Evolutionary conservation across 2,113 vertebrate species (phyloP).

Genomic region (Heterotilapia buettikoferi): DNA sequence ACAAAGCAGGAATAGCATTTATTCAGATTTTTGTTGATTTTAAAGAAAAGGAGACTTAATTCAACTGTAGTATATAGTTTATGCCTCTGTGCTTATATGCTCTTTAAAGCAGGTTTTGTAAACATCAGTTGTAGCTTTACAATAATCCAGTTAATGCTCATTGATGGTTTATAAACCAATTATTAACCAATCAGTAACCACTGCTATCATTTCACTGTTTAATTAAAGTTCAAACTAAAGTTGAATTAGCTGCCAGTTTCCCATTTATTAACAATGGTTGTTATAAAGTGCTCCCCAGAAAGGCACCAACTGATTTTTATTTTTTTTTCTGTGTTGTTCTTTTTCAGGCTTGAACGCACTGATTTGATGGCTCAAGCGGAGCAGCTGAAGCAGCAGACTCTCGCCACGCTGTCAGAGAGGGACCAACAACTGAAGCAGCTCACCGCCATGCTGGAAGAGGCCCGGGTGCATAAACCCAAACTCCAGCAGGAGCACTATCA

Average conservation of each 20-base stretch:
- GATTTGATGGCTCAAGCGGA: slow-evolving; percentile 78
- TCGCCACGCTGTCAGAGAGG: slow-evolving; percentile 78
- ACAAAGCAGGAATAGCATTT: neutral
- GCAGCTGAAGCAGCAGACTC: slow-evolving; percentile 81
- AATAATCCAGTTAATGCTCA: neutral
- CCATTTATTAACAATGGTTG: neutral
- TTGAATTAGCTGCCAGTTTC: neutral
- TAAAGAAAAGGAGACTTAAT: neutral
- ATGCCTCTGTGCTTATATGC: neutral
- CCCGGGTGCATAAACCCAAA: slow-evolving; percentile 46
- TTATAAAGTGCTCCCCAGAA: neutral
- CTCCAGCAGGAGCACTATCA: slow-evolving; percentile 62
- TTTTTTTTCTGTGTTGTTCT: neutral
- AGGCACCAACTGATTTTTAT: neutral
- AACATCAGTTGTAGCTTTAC: neutral
- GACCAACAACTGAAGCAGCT: slow-evolving; percentile 81
- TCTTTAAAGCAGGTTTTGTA: neutral
- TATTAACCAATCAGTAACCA: neutral
- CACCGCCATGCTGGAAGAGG: slow-evolving; percentile 71
- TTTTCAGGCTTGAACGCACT: slow-evolving; percentile 65
- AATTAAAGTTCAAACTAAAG: neutral
- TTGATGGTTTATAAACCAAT: neutral
- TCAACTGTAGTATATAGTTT: neutral
- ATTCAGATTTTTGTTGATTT: neutral
- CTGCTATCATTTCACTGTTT: neutral